Evolutionary conservation across 2,888 invertebrate species (phyloP).

Genomic region (Ctenicera cuprea): DNA sequence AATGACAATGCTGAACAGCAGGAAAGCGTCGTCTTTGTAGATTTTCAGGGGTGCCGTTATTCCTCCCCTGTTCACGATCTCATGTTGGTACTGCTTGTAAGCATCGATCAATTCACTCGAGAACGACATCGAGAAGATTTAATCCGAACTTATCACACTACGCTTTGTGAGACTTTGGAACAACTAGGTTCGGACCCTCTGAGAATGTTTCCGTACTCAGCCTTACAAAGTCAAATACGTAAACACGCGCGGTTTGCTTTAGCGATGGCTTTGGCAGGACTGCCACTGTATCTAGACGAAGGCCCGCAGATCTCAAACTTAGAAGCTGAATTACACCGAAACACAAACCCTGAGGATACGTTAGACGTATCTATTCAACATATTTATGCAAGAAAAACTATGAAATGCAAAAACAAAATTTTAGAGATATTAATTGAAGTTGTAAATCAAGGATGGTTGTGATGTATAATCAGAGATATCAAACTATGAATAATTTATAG

Average conservation of each 20-base stretch:
- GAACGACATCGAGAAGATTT: slow-evolving; percentile 52
- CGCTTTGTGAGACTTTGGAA: slow-evolving; percentile 54
- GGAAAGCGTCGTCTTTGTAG: slow-evolving; percentile 20
- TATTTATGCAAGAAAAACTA: background rate
- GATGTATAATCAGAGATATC: background rate
- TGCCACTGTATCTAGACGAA: slow-evolving; percentile 23
- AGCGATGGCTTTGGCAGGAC: slow-evolving; percentile 55
- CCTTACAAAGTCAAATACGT: slow-evolving; percentile 52
- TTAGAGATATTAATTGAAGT: slow-evolving; percentile 20
- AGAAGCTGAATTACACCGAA: background rate
- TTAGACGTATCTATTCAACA: slow-evolving; percentile 17
- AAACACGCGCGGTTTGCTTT: slow-evolving; percentile 58
- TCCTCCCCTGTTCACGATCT: slow-evolving; percentile 20
- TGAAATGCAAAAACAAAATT: slow-evolving; percentile 18
- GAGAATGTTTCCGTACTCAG: slow-evolving; percentile 55
- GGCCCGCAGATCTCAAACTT: slow-evolving; percentile 36
- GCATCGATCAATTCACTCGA: slow-evolving; percentile 46
- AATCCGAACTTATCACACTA: slow-evolving; percentile 53
- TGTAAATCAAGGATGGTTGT: slow-evolving; percentile 8
- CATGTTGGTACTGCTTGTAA: slow-evolving; percentile 15
- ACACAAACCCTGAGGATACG: background rate
- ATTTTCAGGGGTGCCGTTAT: slow-evolving; percentile 25
- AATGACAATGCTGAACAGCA: slow-evolving; percentile 15
- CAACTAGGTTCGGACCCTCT: slow-evolving; percentile 55
- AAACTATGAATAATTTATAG: too few species aligned